Evolutionary conservation across 2,797 vertebrate species (phyloP).

Genomic region (Telmatherina bonti): DNA sequence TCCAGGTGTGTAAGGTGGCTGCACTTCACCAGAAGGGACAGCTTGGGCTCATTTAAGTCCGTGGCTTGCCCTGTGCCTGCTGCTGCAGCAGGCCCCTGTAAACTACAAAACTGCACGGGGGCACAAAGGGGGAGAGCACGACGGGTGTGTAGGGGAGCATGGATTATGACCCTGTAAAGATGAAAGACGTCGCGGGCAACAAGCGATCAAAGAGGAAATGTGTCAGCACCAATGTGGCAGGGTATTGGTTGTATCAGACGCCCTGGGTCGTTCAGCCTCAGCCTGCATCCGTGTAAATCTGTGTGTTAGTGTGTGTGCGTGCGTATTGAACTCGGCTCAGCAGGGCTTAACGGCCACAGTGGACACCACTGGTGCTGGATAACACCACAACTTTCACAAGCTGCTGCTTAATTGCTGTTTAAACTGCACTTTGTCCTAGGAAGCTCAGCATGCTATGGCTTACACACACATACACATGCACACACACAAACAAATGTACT

Average conservation of each 20-base stretch:
- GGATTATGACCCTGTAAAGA: conserved; percentile 88
- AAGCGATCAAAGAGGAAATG: conserved; percentile 85
- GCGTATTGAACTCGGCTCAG: conserved; percentile 67
- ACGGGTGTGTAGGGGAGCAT: conserved; percentile 70
- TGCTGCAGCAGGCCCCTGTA: conserved; percentile 69
- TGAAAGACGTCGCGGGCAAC: conserved; percentile 81
- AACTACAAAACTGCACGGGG: conserved; percentile 69
- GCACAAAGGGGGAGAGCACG: conserved; percentile 46
- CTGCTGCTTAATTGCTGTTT: conserved; percentile 83
- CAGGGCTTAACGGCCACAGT: conserved; percentile 75
- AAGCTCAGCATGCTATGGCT: conserved; percentile 63
- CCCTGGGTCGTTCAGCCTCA: conserved; percentile 51
- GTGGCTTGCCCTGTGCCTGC: conserved; percentile 72
- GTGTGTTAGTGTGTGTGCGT: conserved; percentile 26
- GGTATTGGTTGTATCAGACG: conserved; percentile 75
- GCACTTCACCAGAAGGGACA: conserved; percentile 77
- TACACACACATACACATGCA: conserved; percentile 41
- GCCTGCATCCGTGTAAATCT: conserved; percentile 43
- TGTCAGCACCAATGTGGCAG: conserved; percentile 79
- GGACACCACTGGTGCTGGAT: conserved; percentile 74
- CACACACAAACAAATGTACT: conserved; percentile 42
- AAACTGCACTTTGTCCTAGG: conserved; percentile 76
- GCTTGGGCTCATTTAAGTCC: conserved; percentile 78
- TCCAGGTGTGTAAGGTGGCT: conserved; percentile 83
- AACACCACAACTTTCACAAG: conserved; percentile 81